Conservation (phyloP, 1,140 invertebrate genomes). For the Plodia interpunctella region DNA sequence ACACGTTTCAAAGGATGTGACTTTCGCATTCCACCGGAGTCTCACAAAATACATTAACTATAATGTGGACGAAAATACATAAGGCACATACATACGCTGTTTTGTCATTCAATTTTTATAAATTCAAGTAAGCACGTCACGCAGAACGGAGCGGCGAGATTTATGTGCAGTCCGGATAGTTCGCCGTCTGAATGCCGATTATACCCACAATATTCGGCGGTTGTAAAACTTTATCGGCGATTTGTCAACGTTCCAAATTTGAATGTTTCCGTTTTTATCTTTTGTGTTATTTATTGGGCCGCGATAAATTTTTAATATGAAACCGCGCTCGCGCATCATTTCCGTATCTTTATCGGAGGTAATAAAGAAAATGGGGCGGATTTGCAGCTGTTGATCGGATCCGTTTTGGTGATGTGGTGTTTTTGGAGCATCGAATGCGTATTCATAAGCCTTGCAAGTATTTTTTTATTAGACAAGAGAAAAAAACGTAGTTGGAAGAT, state of each 20-base stretch:
- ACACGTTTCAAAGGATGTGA: too few relatives aligned
- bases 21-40: too few relatives aligned
- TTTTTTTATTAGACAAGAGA: too few relatives aligned
- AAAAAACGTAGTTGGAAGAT: too few relatives aligned
- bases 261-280: constrained; percentile 33
- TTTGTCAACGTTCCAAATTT: constrained; percentile 43
- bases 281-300: constrained; percentile 21
- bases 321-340: neutral
- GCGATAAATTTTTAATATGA: constrained; percentile 10
- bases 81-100: neutral
- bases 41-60: too few relatives aligned
- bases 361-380: constrained; percentile 1
- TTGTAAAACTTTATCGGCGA: constrained; percentile 49
- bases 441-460: too few relatives aligned
- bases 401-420: neutral
- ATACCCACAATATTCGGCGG: constrained; percentile 30
- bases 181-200: constrained; percentile 40
- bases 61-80: too few relatives aligned
- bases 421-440: neutral
- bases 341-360: neutral
- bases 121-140: neutral
- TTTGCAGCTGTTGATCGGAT: neutral
- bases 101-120: neutral
- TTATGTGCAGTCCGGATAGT: constrained; percentile 41
- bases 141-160: constrained; percentile 24